Base-by-base conservation (phyloP, 2,797 vertebrate species). In the Sphaeramia orbicularis region DNA sequence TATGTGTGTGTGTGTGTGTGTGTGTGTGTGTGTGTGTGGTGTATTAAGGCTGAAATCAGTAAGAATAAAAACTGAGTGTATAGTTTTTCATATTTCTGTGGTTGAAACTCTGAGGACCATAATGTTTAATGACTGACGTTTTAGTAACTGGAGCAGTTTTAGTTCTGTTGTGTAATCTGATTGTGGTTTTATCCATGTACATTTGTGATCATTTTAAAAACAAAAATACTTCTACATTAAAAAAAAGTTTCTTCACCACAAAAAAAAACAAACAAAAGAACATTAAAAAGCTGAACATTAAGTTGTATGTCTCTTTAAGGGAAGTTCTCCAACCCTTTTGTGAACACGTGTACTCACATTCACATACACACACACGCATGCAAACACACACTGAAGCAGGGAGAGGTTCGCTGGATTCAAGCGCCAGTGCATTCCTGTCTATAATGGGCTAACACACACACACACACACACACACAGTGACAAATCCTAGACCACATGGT, bases 401-500 rank as follows among this genome's bases (percentile, higher is more conserved):
- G 80, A 91, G 89, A 90, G 83, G 82, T 89, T 89, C 89, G 65
- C 76, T 90, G 88, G 78, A 89, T 86, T 88, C 36, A 59, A 80
- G 69, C 62, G 71, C 44, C 55, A 51, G 71, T 84, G 78, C 88
- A 91, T 92, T 92, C 89, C 83, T 85, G 73, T 69, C 80, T 91
- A 84, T 83, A 88, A 90, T 66, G 76, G 85, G 83, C 77, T 81
- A 83, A 84, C 78, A 11, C 53, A 21, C 47, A 14, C 47, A 10
- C 40, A 16, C 52, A 37, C 53, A 59, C 42, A 57, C 72, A 51
- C 38, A 61, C 78, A 11, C 53, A 21, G 53, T 45, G 32, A 27
- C 51, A 61, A 54, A 70, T 61, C 27, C 40, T 58, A 49, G 66
- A 61, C 53, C 41, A 61, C n/a, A n/a, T n/a, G n/a, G n/a, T n/a